Conservation (phyloP, 23 tunicate species). For the Botrylloides violaceus region DNA sequence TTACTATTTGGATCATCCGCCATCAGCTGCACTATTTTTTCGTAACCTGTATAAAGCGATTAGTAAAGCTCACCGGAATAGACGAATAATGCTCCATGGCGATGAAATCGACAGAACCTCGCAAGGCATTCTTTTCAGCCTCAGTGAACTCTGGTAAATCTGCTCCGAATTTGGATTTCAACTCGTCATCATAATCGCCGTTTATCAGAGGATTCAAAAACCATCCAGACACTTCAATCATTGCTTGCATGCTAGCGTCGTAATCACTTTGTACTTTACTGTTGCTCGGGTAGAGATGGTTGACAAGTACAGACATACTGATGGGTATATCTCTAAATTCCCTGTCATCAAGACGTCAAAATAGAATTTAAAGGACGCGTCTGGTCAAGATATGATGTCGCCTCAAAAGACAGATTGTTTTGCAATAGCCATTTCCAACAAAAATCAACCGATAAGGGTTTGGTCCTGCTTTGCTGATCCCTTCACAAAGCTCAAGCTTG, state of each 20-base stretch:
- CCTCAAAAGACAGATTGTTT: no score
- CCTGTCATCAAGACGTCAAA: no score
- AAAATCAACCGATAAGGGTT: no score
- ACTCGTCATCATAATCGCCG: conserved; percentile 44
- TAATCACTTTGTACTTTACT: conserved; percentile 50
- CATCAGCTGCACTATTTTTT: no score
- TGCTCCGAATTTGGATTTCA: conserved; percentile 24
- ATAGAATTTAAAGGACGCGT: no score
- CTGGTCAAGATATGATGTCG: no score
- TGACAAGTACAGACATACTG: conserved; percentile 44
- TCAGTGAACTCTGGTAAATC: conserved; percentile 36
- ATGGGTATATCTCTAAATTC: conserved; percentile 8
- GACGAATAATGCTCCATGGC: conserved; percentile 75
- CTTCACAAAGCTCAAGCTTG: no score
- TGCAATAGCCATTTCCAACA: no score
- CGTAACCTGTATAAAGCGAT: background rate
- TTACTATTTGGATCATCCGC: no score
- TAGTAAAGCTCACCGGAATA: conserved; percentile 22
- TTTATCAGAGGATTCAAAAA: conserved; percentile 41
- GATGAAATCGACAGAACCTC: conserved; percentile 38
- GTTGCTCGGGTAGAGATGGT: conserved; percentile 73
- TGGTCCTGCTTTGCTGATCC: no score
- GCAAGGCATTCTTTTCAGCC: conserved; percentile 12
- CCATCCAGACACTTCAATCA: conserved; percentile 49
- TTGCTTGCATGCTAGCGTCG: conserved; percentile 32